Evolutionary conservation across 2,113 vertebrate species (phyloP), one percentile per base, ranked within the genome.

Genomic region (zebrafish (Danio rerio)): DNA sequence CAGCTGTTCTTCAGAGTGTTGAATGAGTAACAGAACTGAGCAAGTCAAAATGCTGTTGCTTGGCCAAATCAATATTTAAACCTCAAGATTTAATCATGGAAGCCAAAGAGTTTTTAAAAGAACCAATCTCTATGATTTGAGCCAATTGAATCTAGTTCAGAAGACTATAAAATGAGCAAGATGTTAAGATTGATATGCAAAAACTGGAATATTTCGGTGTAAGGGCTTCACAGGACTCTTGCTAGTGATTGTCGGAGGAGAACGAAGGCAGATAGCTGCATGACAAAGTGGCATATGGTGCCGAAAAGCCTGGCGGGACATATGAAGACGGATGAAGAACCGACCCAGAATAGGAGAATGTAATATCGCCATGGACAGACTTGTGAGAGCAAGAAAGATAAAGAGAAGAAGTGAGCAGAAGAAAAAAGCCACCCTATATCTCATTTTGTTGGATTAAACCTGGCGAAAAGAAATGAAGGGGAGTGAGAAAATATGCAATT

Each of bases 271-370:
- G 88, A 89, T 91, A 87, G 90, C 87, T 92, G 85, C 87, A 89
- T 62, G 92, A 92, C 93, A 88, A 86, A 90, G 63, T 89, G 91
- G 90, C 94, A 93, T 89, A 89, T 91, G 91, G 77, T 66, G 77
- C 61, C 13, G 31, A 15, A 20, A 47, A 79, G 62, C 76, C 62
- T 6, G 31, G 76, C 49, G 90, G 91, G 90, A 92, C 91, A 88
- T 90, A 89, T 93, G 93, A 96, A 95, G 94, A 95, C 90, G 91
- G 93, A 94, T 88, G 87, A 93, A 92, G 91, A 93, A 92, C 90
- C 90, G 88, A 86, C 90, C 87, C 90, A 90, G 90, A 92, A 90
- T 88, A 90, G 91, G 87, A 89, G 85, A 91, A 89, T 89, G 85
- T 86, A 69, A 89, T 92, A 92, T 91, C 88, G 89, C 77, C 91